Evolutionary conservation across 2,113 vertebrate species (phyloP).

Genomic region (Oncorhynchus nerka): DNA sequence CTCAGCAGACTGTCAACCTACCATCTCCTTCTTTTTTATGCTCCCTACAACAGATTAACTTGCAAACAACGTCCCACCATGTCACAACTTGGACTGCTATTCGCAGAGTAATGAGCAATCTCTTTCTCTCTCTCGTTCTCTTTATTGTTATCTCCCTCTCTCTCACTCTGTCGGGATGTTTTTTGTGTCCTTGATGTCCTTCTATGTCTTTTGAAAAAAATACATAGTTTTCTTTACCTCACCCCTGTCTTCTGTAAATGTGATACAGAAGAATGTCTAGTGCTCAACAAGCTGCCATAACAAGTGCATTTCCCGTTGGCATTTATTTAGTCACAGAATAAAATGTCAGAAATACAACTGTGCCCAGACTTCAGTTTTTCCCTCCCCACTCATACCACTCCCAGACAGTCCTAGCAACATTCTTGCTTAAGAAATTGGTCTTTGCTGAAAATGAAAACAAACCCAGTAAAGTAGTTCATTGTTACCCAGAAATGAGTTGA

Average conservation of each 20-base stretch:
- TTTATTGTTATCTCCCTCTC: too few relatives aligned
- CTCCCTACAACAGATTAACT: not conserved
- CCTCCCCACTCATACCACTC: too few relatives aligned
- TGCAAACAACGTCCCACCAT: not conserved
- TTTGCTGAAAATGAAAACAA: too few relatives aligned
- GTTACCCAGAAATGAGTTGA: too few relatives aligned
- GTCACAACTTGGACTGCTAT: not conserved
- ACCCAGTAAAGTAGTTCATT: too few relatives aligned
- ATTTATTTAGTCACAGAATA: constrained; percentile 10
- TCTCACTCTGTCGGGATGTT: not conserved
- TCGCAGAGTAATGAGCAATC: constrained; percentile 17
- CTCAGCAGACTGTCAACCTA: not conserved
- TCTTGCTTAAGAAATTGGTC: too few relatives aligned
- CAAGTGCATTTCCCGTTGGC: not conserved
- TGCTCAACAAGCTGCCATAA: constrained; percentile 10
- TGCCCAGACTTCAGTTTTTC: not conserved
- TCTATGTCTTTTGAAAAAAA: not conserved
- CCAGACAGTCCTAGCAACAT: too few relatives aligned
- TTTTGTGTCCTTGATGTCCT: not conserved
- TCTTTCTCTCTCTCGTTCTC: not conserved
- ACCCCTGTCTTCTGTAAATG: not conserved
- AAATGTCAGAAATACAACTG: constrained; percentile 14
- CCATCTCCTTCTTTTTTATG: constrained; percentile 7
- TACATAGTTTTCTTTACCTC: not conserved
- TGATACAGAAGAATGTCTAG: not conserved